These are phyloP conservation scores for Pygoscelis antarcticus DNA, from an alignment of 2,113 vertebrate species.

Conservation along the genomic window DNA sequence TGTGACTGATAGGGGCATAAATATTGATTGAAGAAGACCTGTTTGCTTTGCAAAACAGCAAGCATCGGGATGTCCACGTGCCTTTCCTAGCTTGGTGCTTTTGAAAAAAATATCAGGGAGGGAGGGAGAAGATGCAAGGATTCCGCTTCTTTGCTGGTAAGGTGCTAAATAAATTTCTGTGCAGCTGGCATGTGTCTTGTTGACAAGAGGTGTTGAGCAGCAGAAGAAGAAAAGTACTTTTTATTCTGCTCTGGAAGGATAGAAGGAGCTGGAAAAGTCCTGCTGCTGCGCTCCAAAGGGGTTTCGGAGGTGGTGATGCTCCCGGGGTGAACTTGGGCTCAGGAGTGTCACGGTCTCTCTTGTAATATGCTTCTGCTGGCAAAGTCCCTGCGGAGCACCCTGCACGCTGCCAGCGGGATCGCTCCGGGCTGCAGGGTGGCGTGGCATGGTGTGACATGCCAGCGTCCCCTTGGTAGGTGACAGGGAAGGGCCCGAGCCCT, in stretches of 20 bases:
- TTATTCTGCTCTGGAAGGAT: neutral
- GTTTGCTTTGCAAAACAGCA: slow-evolving; percentile 17
- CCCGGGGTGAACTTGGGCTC: neutral
- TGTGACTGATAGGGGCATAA: slow-evolving; percentile 56
- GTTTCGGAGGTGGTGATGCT: neutral
- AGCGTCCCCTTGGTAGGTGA: neutral
- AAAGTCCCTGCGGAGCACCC: neutral
- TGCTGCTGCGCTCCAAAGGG: fast-evolving
- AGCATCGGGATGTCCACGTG: neutral
- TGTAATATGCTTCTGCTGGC: neutral
- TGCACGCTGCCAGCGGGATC: fast-evolving
- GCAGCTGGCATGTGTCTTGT: neutral
- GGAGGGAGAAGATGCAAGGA: neutral
- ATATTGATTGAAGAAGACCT: slow-evolving; percentile 59
- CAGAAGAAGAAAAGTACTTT: neutral
- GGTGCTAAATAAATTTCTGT: neutral
- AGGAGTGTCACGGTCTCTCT: neutral
- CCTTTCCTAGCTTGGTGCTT: neutral
- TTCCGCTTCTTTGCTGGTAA: neutral
- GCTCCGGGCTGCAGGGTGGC: neutral
- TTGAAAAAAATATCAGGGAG: neutral
- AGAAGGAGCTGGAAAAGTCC: neutral
- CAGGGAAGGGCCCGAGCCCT: neutral
- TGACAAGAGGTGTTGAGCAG: neutral
- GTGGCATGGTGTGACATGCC: neutral